Base-by-base conservation (phyloP, 2,888 invertebrate genomes). In the Cephus sareptanus region DNA sequence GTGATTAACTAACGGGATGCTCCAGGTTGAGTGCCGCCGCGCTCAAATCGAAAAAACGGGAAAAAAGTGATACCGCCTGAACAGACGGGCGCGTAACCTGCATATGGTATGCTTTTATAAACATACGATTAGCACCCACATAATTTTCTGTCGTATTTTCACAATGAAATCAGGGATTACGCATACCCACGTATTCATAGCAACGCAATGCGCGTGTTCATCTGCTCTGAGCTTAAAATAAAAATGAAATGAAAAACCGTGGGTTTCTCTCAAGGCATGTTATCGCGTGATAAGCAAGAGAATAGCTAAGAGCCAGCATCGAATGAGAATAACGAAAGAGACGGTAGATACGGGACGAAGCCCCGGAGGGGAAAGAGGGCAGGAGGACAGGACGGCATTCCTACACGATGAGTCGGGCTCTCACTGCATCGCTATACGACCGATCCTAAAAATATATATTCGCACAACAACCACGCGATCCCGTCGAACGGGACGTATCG, bases 371-470 rank as follows among this genome's bases (percentile, higher is more conserved):
- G 35, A 69, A 74, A 75, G 69, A 77, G 76, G 75, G 33, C 75
- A 80, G 80, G 76, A 81, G 75, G 78, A 81, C 77, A 78, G 81
- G 83, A 86, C 89, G 76, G 83, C 89, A 88, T 89, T 89, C 89
- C 86, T 84, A 81, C 83, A 85, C 81, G 81, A 78, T 86, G 89
- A 87, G 81, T 86, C 87, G 76, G 83, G 76, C 79, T 79, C 79
- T 79, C 81, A 77, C 78, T 82, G 79, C 78, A 81, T 81, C 75
- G 77, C 79, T 77, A 75, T 77, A 69, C 81, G 69, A 76, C 76
- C 79, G 33, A 81, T 81, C 85, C 85, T 85, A 86, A 87, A 87
- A 87, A 87, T 84, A 70, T 70, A 70, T 33, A 33, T 40, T 40
- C 40, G 40, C 40, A 6, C 40, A 40, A 40, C 40, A 15, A 15